Evolutionary conservation across 2,797 vertebrate species (phyloP).

Genomic region (Thamnophis elegans): DNA sequence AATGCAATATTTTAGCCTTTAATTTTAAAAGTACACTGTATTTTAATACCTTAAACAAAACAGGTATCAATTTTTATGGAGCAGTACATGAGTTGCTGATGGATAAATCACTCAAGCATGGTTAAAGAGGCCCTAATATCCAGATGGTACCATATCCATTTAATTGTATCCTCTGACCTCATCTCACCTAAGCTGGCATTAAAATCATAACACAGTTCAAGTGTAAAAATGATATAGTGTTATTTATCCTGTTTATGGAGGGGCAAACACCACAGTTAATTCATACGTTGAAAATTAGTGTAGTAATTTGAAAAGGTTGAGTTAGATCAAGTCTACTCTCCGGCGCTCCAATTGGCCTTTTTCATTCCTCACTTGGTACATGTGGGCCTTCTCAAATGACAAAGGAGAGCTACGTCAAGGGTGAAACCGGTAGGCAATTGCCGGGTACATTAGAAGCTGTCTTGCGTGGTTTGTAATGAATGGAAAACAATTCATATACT

Average conservation of each 20-base stretch:
- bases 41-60: conserved; percentile 94
- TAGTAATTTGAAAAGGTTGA: conserved; percentile 78
- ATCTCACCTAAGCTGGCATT: conserved; percentile 95
- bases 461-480: conserved; percentile 31
- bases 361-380: conserved; percentile 39
- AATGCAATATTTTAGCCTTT: conserved; percentile 83
- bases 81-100: conserved; percentile 97
- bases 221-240: conserved; percentile 99
- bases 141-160: conserved; percentile 96
- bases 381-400: not conserved
- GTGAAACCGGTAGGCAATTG: not conserved
- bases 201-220: conserved; percentile 98
- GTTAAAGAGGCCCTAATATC: conserved; percentile 92
- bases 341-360: conserved; percentile 62
- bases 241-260: conserved; percentile 97
- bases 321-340: conserved; percentile 67
- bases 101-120: conserved; percentile 98
- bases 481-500: not conserved
- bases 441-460: conserved; percentile 12
- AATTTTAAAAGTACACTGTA: conserved; percentile 92
- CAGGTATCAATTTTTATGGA: conserved; percentile 95
- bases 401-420: conserved; percentile 41
- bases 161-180: conserved; percentile 98
- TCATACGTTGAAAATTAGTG: conserved; percentile 73
- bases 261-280: conserved; percentile 85